Evolutionary conservation across 2,888 invertebrate genomes (phyloP).

Genomic region (Anaspis maculata): DNA sequence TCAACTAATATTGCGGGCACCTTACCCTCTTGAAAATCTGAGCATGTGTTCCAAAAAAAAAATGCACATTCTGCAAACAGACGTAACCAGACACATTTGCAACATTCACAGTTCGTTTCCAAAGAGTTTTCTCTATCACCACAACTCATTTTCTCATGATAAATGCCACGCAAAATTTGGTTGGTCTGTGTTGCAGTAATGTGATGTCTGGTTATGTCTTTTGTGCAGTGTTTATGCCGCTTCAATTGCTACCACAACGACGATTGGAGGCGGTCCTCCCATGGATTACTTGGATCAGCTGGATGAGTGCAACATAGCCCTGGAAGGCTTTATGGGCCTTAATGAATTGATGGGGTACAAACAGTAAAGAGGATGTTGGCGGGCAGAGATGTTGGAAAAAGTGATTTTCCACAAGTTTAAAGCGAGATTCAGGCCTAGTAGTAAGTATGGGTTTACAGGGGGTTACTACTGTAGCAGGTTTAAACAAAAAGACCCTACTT

Average conservation of each 20-base stretch:
- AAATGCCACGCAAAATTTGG: too few relatives aligned
- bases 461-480: too few relatives aligned
- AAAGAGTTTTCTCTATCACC: too few relatives aligned
- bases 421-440: too few relatives aligned
- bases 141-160: too few relatives aligned
- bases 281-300: slow-evolving; percentile 38
- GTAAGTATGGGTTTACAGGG: too few relatives aligned
- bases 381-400: slow-evolving; percentile 1
- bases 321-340: slow-evolving; percentile 36
- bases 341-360: slow-evolving; percentile 37
- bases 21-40: too few relatives aligned
- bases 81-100: slow-evolving; percentile 44
- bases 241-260: slow-evolving; percentile 36
- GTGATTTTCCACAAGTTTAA: too few relatives aligned
- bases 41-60: too few relatives aligned
- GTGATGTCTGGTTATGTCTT: slow-evolving; percentile 43
- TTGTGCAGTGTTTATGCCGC: slow-evolving; percentile 43
- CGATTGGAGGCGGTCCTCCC: slow-evolving; percentile 27
- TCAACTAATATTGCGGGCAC: too few relatives aligned
- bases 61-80: slow-evolving; percentile 42
- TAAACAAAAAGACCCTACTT: slow-evolving; percentile 8
- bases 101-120: slow-evolving; percentile 24
- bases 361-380: slow-evolving; percentile 18
- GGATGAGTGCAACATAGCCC: slow-evolving; percentile 35
- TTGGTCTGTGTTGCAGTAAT: slow-evolving; percentile 43